Percentiles rank a stretch among this genome's conserved stretches.
phyloP scores from a whole-genome alignment of 2,797 vertebrate genomes.

The Sciaenops ocellatus region DNA sequence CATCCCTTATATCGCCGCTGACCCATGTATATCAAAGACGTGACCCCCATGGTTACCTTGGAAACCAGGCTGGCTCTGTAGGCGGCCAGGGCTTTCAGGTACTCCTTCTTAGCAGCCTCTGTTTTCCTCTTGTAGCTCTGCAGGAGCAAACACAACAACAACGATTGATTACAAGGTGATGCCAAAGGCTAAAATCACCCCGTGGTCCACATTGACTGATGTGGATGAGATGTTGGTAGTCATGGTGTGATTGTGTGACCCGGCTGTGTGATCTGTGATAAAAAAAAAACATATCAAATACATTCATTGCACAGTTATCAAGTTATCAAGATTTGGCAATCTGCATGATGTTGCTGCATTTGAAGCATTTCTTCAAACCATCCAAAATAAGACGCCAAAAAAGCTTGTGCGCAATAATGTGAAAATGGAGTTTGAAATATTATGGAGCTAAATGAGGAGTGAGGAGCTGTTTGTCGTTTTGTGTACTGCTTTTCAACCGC shows the following conservation, averaged over 20 bases:
- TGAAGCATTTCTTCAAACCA: slow-evolving; percentile 31
- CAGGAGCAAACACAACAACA: slow-evolving; percentile 81
- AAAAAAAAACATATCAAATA: slow-evolving; percentile 49
- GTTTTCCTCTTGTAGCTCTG: slow-evolving; percentile 99
- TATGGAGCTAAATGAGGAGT: slow-evolving; percentile 44
- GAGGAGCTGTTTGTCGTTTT: slow-evolving; percentile 65
- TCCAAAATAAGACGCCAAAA: slow-evolving; percentile 35
- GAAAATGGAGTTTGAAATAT: slow-evolving; percentile 48
- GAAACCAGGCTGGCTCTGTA: slow-evolving; percentile 99
- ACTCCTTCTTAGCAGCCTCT: slow-evolving; percentile 99
- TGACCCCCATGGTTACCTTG: slow-evolving; percentile 91
- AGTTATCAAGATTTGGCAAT: slow-evolving; percentile 46
- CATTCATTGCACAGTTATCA: slow-evolving; percentile 47
- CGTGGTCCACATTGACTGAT: slow-evolving; percentile 51
- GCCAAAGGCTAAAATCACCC: slow-evolving; percentile 69
- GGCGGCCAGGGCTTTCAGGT: slow-evolving; percentile 98
- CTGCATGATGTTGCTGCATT: slow-evolving; percentile 42
- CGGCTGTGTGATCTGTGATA: neutral
- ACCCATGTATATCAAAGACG: slow-evolving; percentile 88
- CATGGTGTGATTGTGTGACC: slow-evolving; percentile 50
- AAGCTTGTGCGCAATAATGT: slow-evolving; percentile 21
- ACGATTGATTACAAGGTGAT: slow-evolving; percentile 74
- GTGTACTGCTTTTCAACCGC: slow-evolving; percentile 48
- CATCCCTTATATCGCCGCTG: slow-evolving; percentile 81
- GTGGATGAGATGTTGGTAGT: slow-evolving; percentile 58